Conservation (phyloP, 2,113 vertebrate species). For the Pterocles orientalis region DNA sequence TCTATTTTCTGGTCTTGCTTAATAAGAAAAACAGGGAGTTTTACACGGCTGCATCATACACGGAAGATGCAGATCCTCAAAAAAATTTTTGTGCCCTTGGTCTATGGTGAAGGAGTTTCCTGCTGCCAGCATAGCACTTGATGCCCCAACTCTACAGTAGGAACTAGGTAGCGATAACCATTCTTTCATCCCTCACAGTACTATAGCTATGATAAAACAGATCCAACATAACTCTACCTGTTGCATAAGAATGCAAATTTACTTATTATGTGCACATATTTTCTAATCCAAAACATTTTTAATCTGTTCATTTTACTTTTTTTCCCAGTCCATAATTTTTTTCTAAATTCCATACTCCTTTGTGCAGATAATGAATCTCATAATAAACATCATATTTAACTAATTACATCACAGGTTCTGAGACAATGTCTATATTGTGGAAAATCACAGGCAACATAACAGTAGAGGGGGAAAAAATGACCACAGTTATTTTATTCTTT, state of each 20-base stretch:
- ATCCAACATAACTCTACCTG: neutral
- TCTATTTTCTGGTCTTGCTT: neutral
- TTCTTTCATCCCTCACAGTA: neutral
- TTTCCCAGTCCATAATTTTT: neutral
- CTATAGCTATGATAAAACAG: neutral
- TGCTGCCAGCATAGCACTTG: neutral
- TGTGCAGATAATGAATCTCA: neutral
- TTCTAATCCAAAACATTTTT: neutral
- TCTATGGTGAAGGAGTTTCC: neutral
- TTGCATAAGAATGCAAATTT: neutral
- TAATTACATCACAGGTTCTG: neutral
- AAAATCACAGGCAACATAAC: neutral
- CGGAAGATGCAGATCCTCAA: neutral
- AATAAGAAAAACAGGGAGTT: neutral
- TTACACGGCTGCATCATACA: neutral
- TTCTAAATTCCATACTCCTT: neutral
- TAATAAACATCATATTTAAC: neutral
- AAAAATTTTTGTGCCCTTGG: neutral
- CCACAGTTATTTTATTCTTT: neutral
- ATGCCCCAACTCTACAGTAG: neutral
- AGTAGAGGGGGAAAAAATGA: fast-evolving
- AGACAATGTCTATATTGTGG: neutral
- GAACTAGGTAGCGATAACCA: neutral
- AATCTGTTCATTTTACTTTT: neutral
- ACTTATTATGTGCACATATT: neutral